Evolutionary conservation across 2,113 vertebrate species (phyloP).

Genomic region (Bungarus multicinctus): DNA sequence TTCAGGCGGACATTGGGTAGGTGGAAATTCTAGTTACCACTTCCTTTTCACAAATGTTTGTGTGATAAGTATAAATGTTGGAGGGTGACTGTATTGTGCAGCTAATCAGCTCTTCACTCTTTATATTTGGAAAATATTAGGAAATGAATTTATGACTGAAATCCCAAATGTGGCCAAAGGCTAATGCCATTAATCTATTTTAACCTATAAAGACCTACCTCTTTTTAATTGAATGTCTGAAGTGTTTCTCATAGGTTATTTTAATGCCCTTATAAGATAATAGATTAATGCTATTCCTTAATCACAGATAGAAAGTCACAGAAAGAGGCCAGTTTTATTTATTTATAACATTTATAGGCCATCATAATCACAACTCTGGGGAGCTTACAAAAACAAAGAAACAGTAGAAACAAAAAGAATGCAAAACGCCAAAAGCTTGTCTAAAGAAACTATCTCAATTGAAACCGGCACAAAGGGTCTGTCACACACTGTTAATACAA

Average conservation of each 20-base stretch:
- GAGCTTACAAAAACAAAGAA: not conserved
- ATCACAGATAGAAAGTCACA: not conserved
- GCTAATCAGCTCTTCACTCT: not conserved
- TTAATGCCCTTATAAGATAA: not conserved
- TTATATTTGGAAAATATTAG: not conserved
- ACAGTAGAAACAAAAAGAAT: not conserved
- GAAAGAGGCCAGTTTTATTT: not conserved
- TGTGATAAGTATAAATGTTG: not conserved
- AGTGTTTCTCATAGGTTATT: not conserved
- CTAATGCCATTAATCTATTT: not conserved
- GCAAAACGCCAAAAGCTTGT: not conserved
- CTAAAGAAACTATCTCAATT: not conserved
- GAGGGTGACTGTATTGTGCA: not conserved
- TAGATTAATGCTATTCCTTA: not conserved
- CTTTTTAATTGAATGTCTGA: not conserved
- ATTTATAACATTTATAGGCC: not conserved
- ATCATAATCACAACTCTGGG: not conserved
- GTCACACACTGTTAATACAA: not conserved
- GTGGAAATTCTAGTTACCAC: not conserved
- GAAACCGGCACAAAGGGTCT: not conserved
- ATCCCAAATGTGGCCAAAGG: not conserved
- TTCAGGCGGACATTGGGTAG: constrained; percentile 10
- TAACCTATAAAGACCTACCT: not conserved
- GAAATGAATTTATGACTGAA: not conserved
- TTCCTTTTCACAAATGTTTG: not conserved